phyloP scores from a whole-genome alignment of 1,140 invertebrate genomes.

The Sweltsa coloradensis region DNA sequence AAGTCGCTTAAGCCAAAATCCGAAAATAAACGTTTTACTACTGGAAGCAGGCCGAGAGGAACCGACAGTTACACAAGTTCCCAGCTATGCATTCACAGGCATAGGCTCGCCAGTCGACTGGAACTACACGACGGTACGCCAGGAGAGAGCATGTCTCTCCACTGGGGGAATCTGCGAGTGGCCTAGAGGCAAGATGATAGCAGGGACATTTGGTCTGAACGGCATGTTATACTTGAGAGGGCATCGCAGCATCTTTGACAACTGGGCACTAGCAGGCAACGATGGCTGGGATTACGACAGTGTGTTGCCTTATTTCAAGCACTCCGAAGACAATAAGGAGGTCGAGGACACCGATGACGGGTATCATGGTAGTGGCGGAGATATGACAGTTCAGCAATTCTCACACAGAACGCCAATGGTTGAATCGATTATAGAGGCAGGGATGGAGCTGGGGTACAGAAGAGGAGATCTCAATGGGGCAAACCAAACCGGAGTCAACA shows the following conservation, averaged over 20 bases:
- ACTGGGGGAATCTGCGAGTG: conserved; percentile 7
- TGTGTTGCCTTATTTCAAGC: conserved; percentile 31
- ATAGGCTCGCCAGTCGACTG: conserved; percentile 29
- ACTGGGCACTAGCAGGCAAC: conserved; percentile 32
- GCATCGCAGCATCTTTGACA: conserved; percentile 40
- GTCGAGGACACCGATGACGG: conserved; percentile 3
- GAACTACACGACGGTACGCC: conserved; percentile 37
- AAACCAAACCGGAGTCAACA: conserved; percentile 40
- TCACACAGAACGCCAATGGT: conserved; percentile 22
- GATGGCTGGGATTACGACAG: conserved; percentile 38
- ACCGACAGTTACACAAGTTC: conserved; percentile 51
- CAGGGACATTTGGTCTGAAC: conserved; percentile 36
- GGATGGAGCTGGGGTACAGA: conserved; percentile 53
- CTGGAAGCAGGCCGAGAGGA: conserved; percentile 53
- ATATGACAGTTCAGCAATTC: conserved; percentile 17
- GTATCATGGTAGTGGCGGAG: conserved; percentile 22
- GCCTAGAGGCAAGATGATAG: conserved; percentile 22
- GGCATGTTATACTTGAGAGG: conserved; percentile 46
- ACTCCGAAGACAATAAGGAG: conserved; percentile 28
- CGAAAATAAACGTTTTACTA: too few species aligned
- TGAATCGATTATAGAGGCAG: conserved; percentile 46
- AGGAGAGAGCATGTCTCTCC: conserved; percentile 30
- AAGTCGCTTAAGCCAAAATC: too few species aligned
- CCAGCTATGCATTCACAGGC: conserved; percentile 35
- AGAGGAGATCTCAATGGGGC: conserved; percentile 48